Conservation (phyloP, 1,140 invertebrate species). For the Drosophila subobscura region DNA sequence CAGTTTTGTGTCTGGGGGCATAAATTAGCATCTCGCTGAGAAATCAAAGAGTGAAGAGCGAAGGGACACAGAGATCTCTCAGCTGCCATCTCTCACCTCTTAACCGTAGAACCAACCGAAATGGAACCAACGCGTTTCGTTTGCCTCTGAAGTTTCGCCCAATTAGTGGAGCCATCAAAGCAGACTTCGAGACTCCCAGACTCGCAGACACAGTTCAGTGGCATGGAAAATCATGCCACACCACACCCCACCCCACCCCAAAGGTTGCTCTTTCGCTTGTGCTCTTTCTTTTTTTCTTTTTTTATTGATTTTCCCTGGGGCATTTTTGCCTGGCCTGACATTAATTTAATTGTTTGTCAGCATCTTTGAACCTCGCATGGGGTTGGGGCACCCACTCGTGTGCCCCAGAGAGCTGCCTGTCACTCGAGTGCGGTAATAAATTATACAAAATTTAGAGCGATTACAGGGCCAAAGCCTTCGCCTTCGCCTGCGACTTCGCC, state of each 20-base stretch:
- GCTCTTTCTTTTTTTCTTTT: slow-evolving; percentile 30
- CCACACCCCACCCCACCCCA: slow-evolving; percentile 24
- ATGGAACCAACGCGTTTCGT: slow-evolving; percentile 7
- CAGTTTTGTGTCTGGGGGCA: slow-evolving; percentile 55
- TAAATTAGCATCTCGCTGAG: slow-evolving; percentile 70
- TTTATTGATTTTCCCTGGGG: slow-evolving; percentile 65
- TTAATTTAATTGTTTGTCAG: slow-evolving; percentile 81
- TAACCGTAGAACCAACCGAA: slow-evolving; percentile 8
- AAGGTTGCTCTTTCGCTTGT: slow-evolving; percentile 34
- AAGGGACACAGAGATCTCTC: background rate
- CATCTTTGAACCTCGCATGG: slow-evolving; percentile 69
- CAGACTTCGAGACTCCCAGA: background rate
- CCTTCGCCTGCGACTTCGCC: no score
- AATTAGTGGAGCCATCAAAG: slow-evolving; percentile 62
- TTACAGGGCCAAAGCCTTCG: slow-evolving; percentile 50
- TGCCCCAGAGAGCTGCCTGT: slow-evolving; percentile 47
- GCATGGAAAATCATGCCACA: slow-evolving; percentile 65
- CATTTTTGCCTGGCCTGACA: slow-evolving; percentile 60
- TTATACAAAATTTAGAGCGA: slow-evolving; percentile 69
- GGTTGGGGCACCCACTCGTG: slow-evolving; percentile 4
- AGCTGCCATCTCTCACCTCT: slow-evolving; percentile 46
- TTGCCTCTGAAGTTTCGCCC: slow-evolving; percentile 62
- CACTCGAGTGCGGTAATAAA: slow-evolving; percentile 64
- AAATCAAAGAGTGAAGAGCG: slow-evolving; percentile 37
- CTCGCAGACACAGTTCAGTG: slow-evolving; percentile 57